Percentiles rank a stretch among this genome's conserved stretches.
Conservation (phyloP, 2,888 invertebrate species). For the Sphinx pinastri region DNA sequence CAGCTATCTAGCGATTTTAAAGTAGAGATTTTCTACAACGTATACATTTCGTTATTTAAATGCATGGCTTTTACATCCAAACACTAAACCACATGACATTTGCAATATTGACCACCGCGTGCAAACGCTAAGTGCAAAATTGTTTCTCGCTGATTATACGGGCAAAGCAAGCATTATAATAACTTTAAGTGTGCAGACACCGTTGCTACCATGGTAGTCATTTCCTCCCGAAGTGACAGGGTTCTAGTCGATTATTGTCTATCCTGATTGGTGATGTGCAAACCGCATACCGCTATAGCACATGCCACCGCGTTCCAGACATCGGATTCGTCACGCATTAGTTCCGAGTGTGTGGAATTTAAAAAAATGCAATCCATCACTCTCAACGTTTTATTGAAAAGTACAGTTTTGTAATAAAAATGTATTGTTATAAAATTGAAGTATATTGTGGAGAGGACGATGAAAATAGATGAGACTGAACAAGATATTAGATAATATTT, state of each 20-base stretch:
- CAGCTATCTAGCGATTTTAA: no score
- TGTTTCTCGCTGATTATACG: conserved; percentile 11
- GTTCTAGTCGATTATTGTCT: conserved; percentile 38
- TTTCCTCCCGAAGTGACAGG: conserved; percentile 53
- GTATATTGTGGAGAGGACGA: no score
- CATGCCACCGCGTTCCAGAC: conserved; percentile 47
- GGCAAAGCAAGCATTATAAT: conserved; percentile 41
- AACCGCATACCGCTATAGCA: conserved; percentile 64
- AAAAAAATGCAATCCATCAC: conserved; percentile 15
- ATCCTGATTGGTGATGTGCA: conserved; percentile 60
- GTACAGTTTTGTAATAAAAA: not conserved
- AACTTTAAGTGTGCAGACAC: conserved; percentile 43
- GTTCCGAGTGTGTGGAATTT: conserved; percentile 23
- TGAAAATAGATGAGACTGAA: not conserved
- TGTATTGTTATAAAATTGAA: not conserved
- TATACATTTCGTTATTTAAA: no score
- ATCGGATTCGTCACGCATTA: conserved; percentile 49
- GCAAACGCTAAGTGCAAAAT: conserved; percentile 16
- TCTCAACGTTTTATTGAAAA: conserved; percentile 1
- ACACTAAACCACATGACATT: conserved; percentile 5
- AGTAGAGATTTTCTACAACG: no score
- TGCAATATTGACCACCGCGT: not conserved
- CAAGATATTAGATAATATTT: no score
- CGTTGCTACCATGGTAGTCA: conserved; percentile 43
- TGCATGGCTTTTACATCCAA: no score